Evolutionary conservation across 2,113 vertebrate genomes (phyloP).

Genomic region (Camelus bactrianus): DNA sequence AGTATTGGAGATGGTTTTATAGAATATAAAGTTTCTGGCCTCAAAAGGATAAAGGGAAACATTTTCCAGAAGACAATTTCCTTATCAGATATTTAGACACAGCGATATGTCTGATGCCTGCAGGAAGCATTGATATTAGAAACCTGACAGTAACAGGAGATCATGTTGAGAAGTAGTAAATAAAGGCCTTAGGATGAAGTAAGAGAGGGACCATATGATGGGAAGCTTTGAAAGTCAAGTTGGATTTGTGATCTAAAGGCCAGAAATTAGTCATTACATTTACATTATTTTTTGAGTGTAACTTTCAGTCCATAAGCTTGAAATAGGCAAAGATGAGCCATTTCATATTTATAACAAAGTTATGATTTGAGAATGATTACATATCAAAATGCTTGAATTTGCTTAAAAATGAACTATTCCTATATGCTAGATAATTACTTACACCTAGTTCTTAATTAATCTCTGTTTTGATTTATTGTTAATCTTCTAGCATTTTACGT

Average conservation of each 20-base stretch:
- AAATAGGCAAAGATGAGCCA: neutral
- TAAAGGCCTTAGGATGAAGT: neutral
- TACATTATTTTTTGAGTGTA: neutral
- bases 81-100: neutral
- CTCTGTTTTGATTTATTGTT: conserved; percentile 49
- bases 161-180: neutral
- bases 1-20: neutral
- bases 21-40: neutral
- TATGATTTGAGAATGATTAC: neutral
- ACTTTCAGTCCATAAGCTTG: neutral
- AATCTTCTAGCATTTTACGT: neutral
- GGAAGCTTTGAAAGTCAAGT: neutral
- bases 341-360: conserved; percentile 7
- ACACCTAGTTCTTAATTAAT: neutral
- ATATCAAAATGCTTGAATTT: conserved; percentile 29
- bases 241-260: neutral
- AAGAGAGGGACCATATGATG: neutral
- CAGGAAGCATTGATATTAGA: neutral
- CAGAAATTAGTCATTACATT: neutral
- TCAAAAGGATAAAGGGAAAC: neutral
- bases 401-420: neutral
- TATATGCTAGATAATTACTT: neutral
- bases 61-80: neutral
- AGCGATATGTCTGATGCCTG: neutral
- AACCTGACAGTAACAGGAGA: neutral